Evolutionary conservation across 2,888 invertebrate genomes (phyloP), one percentile per base, ranked within the genome.

Genomic region (Pocota personata): DNA sequence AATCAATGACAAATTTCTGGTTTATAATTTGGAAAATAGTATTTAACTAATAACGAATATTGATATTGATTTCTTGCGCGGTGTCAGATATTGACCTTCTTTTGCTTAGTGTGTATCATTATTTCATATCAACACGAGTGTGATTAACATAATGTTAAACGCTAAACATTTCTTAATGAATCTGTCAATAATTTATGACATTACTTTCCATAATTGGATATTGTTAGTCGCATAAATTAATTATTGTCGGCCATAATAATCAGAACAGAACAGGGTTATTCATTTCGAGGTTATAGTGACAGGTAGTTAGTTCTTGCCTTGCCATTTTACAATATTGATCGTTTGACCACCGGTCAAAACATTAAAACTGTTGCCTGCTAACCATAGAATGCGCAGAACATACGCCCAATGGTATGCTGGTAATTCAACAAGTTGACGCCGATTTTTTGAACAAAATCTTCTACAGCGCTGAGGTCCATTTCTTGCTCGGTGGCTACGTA

Each of bases 141-240:
- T 14, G 14, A 60, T 60, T 40, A 24, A 14, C n/a, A 27, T 24
- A 21, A 21, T 24, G 21, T 14, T 24, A 52, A 52, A 30, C n/a
- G 52, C n/a, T 4, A 7, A 27, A 27, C 7, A 7, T 46, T 46
- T 46, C 19, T 2, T 19, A 46, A 46, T 46, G 19, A 19, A 60
- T 60, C 40, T 24, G 21, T 8, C n/a, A 24, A 60, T 60, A 40
- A 60, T 60, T 40, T 14, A 60, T 24, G 21, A n/a, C 21, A 60
- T 40, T 21, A 40, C 7, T 37, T 58, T 37, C 57, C 16, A 10
- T 60, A 60, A 60, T 37, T 60, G 58, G 37, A 8, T 14, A 40
- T 40, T 60, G 14, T 60, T 60, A 24, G 14, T 21, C 5, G 6
- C 6, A 3, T 8, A 40, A 40, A 14, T 40, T 40, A 14, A 12